Percentiles rank a stretch among this genome's conserved stretches.
These are phyloP conservation scores for Cichladusa arquata DNA, from an alignment of 2,113 vertebrate species.

Conservation along the genomic window DNA sequence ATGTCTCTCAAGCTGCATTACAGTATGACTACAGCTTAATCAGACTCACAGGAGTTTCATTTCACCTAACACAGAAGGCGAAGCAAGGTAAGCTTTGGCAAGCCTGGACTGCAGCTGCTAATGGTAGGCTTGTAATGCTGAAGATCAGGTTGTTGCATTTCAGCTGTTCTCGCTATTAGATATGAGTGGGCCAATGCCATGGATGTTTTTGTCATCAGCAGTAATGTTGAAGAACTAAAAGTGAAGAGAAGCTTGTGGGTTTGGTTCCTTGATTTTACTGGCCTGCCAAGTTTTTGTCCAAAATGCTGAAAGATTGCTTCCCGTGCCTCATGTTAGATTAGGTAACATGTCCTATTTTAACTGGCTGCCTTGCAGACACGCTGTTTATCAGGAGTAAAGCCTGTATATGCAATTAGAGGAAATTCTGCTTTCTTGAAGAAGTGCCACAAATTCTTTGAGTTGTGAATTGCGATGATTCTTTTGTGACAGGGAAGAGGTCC, in stretches of 20 bases:
- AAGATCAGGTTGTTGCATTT: not conserved
- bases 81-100: not conserved
- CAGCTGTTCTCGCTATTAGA: not conserved
- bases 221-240: not conserved
- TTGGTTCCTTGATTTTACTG: not conserved
- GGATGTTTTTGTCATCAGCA: not conserved
- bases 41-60: not conserved
- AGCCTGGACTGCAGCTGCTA: not conserved
- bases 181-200: not conserved
- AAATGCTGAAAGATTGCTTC: not conserved
- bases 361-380: rapidly evolving
- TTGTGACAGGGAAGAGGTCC: not conserved
- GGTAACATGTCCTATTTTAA: not conserved
- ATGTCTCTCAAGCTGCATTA: not conserved
- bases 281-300: not conserved
- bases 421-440: not conserved
- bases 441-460: not conserved
- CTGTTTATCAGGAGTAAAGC: not conserved
- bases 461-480: not conserved
- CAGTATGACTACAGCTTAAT: not conserved
- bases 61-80: not conserved
- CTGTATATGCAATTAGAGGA: not conserved
- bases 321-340: not conserved
- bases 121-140: not conserved
- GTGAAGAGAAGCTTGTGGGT: not conserved